A percentile compares a stretch with the other conserved stretches of the same genome.
These are phyloP conservation scores for Rhadina sibilatrix DNA, from an alignment of 2,113 vertebrate species.

Conservation along the genomic window DNA sequence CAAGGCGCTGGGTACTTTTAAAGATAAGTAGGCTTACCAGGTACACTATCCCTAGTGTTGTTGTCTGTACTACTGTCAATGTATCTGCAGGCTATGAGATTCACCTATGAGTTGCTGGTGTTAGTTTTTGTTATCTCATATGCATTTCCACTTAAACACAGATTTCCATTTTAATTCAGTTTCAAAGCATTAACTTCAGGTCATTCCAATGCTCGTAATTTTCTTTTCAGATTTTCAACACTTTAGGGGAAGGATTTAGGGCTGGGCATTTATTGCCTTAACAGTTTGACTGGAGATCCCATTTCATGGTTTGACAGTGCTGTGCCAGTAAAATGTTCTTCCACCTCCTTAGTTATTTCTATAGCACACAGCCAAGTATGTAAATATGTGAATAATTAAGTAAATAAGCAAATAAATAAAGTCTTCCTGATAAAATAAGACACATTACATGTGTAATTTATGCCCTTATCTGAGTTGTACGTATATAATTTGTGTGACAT, in stretches of 20 bases:
- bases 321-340: background rate
- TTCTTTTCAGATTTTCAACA: background rate
- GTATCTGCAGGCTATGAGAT: background rate
- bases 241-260: background rate
- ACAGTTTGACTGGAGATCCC: background rate
- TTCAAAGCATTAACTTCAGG: background rate
- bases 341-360: background rate
- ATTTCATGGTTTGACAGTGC: background rate
- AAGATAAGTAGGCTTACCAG: background rate
- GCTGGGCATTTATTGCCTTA: background rate
- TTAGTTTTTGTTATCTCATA: background rate
- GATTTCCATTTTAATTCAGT: background rate
- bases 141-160: background rate
- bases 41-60: background rate
- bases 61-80: background rate
- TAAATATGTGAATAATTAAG: background rate
- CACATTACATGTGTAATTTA: background rate
- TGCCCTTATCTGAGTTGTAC: background rate
- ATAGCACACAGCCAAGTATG: background rate
- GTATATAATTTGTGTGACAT: background rate
- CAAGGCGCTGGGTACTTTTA: background rate
- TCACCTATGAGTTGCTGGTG: background rate
- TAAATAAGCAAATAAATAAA: background rate
- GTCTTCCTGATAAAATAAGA: background rate
- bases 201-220: background rate